A percentile compares a stretch with the other conserved stretches of the same genome.
phyloP scores from a whole-genome alignment of 2,113 vertebrate genomes.

The Bubo blakistoni region DNA sequence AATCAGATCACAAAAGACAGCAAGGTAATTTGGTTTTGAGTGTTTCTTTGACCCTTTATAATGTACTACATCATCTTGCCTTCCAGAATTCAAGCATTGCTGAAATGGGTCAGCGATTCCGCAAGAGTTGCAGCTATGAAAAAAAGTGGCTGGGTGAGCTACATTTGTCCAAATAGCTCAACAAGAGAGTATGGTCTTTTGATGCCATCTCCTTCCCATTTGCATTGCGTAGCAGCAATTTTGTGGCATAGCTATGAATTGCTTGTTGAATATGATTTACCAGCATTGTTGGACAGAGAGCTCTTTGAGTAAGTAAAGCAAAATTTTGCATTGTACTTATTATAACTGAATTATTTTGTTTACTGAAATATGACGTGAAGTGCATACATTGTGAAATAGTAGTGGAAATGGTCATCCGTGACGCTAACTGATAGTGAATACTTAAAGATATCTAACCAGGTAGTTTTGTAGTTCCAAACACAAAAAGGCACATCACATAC shows the following conservation, averaged over 20 bases:
- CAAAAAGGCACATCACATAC: background rate
- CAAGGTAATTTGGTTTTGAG: background rate
- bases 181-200: slow-evolving; percentile 91
- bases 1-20: background rate
- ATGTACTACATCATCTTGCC: slow-evolving; percentile 8
- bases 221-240: slow-evolving; percentile 96
- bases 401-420: background rate
- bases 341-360: background rate
- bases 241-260: slow-evolving; percentile 97
- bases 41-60: background rate
- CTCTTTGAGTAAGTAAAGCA: slow-evolving; percentile 92
- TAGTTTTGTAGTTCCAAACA: background rate
- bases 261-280: slow-evolving; percentile 94
- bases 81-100: slow-evolving; percentile 92
- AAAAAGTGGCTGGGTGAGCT: slow-evolving; percentile 80
- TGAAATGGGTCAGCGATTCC: slow-evolving; percentile 97
- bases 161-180: slow-evolving; percentile 74
- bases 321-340: background rate
- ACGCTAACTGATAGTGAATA: background rate
- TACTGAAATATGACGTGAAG: background rate
- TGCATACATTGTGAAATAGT: background rate
- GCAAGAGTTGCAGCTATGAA: slow-evolving; percentile 90
- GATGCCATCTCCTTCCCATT: slow-evolving; percentile 97
- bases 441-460: background rate
- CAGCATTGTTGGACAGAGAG: slow-evolving; percentile 88